These are phyloP conservation scores for Clanis bilineata DNA, from an alignment of 2,888 invertebrate genomes.

Conservation along the genomic window DNA sequence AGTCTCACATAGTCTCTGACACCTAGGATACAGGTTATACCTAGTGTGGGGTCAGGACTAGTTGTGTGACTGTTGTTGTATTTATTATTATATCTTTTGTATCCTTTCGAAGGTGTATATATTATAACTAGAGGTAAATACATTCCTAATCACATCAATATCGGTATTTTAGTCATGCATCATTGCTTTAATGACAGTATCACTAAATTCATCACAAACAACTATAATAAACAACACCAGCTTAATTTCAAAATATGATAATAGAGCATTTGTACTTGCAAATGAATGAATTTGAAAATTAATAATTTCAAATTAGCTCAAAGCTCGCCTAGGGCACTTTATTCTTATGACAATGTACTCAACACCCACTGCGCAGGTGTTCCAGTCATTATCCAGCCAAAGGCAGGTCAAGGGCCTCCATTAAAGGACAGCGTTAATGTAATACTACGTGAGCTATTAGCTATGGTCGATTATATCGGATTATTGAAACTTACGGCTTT, in stretches of 20 bases:
- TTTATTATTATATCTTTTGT: too few relatives aligned
- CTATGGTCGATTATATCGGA: slow-evolving; percentile 4
- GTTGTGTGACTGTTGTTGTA: too few relatives aligned
- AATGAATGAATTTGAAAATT: slow-evolving; percentile 1
- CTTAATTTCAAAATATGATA: not conserved
- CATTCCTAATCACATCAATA: too few relatives aligned
- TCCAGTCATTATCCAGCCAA: slow-evolving; percentile 19
- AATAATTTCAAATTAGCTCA: not conserved
- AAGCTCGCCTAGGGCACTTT: not conserved
- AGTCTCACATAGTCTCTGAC: too few relatives aligned
- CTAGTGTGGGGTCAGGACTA: too few relatives aligned
- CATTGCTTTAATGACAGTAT: too few relatives aligned
- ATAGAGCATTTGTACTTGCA: not conserved
- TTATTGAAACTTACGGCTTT: not conserved
- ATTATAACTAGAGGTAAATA: too few relatives aligned
- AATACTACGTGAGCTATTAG: slow-evolving; percentile 13
- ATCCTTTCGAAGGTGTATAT: too few relatives aligned
- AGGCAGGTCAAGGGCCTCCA: slow-evolving; percentile 33
- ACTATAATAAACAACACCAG: too few relatives aligned
- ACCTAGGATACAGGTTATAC: too few relatives aligned
- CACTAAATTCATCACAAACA: too few relatives aligned
- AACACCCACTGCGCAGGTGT: slow-evolving; percentile 18
- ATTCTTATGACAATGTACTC: not conserved
- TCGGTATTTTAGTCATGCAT: too few relatives aligned
- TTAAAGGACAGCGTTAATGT: slow-evolving; percentile 29